Base-by-base conservation (phyloP, 2,113 vertebrate genomes). In the Pangasianodon gigas region DNA sequence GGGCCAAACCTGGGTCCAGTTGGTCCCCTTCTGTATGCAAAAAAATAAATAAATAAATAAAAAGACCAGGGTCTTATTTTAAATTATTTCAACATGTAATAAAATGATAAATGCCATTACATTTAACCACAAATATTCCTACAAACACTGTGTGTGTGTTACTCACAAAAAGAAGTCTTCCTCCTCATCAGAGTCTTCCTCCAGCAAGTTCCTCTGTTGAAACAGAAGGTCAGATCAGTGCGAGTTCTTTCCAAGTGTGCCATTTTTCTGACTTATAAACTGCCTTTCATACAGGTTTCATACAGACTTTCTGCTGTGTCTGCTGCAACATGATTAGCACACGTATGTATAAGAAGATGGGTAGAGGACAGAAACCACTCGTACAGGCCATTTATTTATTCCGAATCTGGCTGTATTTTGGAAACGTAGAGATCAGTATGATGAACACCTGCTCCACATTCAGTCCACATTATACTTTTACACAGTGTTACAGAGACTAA, bases 161-260 rank as follows among this genome's bases (percentile, higher is more conserved):
- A 97, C 98, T 98, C 94, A 99, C 98, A 99, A 93, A 92, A 99
- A 99, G 94, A 99, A 99, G 93, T 99, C 98, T 92, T 99, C 98
- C 91, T 99, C 98, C 94, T 99, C 98, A 95, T 99, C 98, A 0
- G 98, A 99, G 94, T 99, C 98, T 92, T 99, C 98, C 94, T 99
- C 98, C 91, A 99, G 92, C n/a, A 99, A 95, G 93, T 99, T 99
- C 94, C 98, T 98, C 98, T 99, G 95, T 89, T 71, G 86, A 95
- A 81, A 86, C 91, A 75, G 88, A 80, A 79, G 60, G 60, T 88
- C 29, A 92, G 6, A 87, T 24, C 32, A 83, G 54, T 44, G 19
- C 1, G 1, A 19, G 10, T 56, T 32, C 4, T 26, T 44, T 24
- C 19, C 41, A 41, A 51, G 44, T 52, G 37, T 67, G 41, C 32